phyloP scores from a whole-genome alignment of 1,140 invertebrate species.

The Melanaphis sacchari region DNA sequence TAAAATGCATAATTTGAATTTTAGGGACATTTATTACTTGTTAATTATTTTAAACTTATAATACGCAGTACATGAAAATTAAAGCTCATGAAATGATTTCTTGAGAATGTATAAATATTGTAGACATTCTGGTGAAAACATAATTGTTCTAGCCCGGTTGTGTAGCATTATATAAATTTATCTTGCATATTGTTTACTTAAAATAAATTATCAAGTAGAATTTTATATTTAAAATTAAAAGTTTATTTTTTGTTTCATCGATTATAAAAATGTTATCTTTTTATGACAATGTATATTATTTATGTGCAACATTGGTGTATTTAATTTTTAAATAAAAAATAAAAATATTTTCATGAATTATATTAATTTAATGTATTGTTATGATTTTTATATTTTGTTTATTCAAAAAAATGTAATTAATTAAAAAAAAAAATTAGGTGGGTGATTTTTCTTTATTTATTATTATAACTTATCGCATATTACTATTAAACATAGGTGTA shows the following conservation, averaged over 20 bases:
- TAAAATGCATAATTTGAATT: neutral
- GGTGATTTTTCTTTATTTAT: neutral
- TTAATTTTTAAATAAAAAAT: neutral
- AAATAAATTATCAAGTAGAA: neutral
- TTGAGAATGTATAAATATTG: neutral
- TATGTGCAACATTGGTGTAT: no score
- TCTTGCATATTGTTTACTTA: neutral
- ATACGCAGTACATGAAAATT: neutral
- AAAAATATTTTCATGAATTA: neutral
- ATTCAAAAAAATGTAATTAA: neutral
- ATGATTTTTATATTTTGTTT: neutral
- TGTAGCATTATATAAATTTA: neutral
- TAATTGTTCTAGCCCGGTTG: neutral
- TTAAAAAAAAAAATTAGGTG: neutral
- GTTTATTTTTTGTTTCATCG: neutral
- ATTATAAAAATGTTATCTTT: constrained; percentile 13
- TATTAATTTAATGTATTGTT: neutral
- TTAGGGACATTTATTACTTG: neutral
- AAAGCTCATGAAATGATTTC: neutral
- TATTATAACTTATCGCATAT: neutral
- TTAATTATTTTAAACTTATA: neutral
- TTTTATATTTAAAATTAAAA: constrained; percentile 16
- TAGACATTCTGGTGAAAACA: neutral
- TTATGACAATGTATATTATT: neutral
- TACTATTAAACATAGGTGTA: neutral